Conservation (phyloP, 2,797 vertebrate species). For the Podarcis lilfordi region DNA sequence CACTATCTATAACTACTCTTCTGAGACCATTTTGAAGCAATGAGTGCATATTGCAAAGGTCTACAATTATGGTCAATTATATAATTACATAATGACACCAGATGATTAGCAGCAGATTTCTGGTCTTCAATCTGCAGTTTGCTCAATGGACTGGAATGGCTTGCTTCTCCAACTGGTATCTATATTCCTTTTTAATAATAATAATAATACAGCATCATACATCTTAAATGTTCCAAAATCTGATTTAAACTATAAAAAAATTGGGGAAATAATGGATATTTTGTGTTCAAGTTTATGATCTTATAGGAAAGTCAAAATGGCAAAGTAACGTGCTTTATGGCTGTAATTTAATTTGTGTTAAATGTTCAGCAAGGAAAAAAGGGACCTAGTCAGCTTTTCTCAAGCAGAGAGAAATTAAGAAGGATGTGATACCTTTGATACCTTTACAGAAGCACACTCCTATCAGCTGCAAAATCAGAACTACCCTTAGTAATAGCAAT, state of each 20-base stretch:
- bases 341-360: constrained; percentile 20
- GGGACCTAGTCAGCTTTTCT: constrained; percentile 1
- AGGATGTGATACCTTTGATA: background rate
- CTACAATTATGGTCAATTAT: constrained; percentile 26
- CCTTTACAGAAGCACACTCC: background rate
- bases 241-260: background rate
- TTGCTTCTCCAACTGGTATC: constrained; percentile 6
- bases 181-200: background rate
- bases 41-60: constrained; percentile 3
- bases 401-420: background rate
- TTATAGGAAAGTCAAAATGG: background rate
- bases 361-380: background rate
- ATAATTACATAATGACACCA: constrained; percentile 43
- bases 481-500: background rate
- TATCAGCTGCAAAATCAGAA: background rate
- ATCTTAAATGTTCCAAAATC: background rate
- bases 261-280: background rate
- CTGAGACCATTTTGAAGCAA: constrained; percentile 13
- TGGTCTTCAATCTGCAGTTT: constrained; percentile 28
- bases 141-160: constrained; percentile 13
- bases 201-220: background rate
- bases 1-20: constrained; percentile 8
- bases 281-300: constrained; percentile 4
- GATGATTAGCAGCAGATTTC: constrained; percentile 25
- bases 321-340: constrained; percentile 2